Evolutionary conservation across 2,113 vertebrate genomes (phyloP).

Genomic region (Seriola rivoliana): DNA sequence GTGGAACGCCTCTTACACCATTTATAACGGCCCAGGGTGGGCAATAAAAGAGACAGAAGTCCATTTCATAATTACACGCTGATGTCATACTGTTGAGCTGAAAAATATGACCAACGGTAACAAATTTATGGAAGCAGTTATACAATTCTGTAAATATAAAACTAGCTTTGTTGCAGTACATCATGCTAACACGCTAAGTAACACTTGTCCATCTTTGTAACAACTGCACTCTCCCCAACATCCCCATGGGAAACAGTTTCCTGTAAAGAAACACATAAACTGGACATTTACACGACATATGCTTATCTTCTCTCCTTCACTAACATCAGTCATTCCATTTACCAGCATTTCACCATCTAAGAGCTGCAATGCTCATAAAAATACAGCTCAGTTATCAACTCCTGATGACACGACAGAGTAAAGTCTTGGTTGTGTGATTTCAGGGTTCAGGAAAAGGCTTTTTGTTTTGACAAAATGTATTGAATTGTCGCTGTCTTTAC

Average conservation of each 20-base stretch:
- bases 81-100: constrained; percentile 5
- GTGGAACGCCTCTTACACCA: not conserved
- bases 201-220: not conserved
- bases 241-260: not conserved
- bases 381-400: not conserved
- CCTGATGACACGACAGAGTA: not conserved
- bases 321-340: not conserved
- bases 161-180: not conserved
- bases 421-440: not conserved
- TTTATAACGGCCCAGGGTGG: constrained; percentile 15
- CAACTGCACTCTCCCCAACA: not conserved
- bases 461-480: too few relatives aligned
- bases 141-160: not conserved
- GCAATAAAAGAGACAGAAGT: constrained; percentile 31
- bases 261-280: constrained; percentile 25
- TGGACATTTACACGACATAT: not conserved
- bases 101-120: not conserved
- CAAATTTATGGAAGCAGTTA: constrained; percentile 6
- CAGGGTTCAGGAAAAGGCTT: too few relatives aligned
- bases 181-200: not conserved
- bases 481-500: not conserved
- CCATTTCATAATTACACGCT: constrained; percentile 30
- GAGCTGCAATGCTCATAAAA: constrained; percentile 12
- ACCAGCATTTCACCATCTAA: not conserved
- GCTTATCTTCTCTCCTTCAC: constrained; percentile 11